Base-by-base conservation (phyloP, 2,797 vertebrate species). In the Cossypha caffra region DNA sequence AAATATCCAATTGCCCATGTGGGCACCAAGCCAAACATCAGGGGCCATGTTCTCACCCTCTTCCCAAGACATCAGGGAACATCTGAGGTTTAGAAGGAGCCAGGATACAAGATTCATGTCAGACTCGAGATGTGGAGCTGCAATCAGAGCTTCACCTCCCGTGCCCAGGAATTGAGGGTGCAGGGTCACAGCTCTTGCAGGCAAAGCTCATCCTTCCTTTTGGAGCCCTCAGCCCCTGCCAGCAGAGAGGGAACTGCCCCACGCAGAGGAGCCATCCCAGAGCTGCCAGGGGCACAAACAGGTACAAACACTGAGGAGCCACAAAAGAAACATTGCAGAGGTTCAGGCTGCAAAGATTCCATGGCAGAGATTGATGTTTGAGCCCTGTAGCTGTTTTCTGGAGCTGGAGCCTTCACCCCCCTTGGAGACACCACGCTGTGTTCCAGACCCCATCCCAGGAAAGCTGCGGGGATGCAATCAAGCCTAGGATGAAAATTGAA, bases 101-200 rank as follows among this genome's bases (percentile, higher is more conserved):
- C 13, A 14, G 37, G 17, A 10, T 9, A 14, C 0, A 7, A 54
- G n/a, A 8, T 59, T 67, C 31, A 13, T 40, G 74, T 81, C 42
- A 35, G 9, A 2, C 13, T 24, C 1, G 6, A 54, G 29, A 42
- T 0, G 1, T 0, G 6, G 67, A 35, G 58, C 8, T 48, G 20
- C 6, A 38, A 16, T 31, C 25, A 12, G 9, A 50, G 19, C 5
- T 35, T 13, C 23, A 8, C 40, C 13, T 86, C 52, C 3, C 1
- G 0, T 17, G 35, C 15, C 51, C 52, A 31, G 17, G 64, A 64
- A 5, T 1, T 10, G 18, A n/a, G 54, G n/a, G 13, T 25, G 11
- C 10, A 55, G 21, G 5, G 16, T n/a, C 28, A 9, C 1, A 8
- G 42, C 9, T 58, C 16, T 19, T 40, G 57, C 2, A 38, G 26